phyloP scores from a whole-genome alignment of 2,888 invertebrate genomes.

The Hyles lineata region DNA sequence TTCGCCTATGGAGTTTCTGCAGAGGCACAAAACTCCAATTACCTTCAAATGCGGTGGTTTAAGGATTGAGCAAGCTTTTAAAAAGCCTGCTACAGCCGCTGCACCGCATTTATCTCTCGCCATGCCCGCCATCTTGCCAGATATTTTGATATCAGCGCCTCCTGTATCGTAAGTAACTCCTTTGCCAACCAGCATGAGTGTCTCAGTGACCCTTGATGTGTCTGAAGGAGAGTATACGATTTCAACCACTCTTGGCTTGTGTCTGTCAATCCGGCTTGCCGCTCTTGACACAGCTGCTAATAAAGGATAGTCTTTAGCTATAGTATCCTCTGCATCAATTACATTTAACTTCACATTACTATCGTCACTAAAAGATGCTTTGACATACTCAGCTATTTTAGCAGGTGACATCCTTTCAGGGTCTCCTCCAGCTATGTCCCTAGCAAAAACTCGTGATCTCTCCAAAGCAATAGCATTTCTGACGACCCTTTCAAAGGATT shows the following conservation, averaged over 20 bases:
- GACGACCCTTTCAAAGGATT: constrained; percentile 84
- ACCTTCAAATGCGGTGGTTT: constrained; percentile 91
- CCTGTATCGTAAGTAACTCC: constrained; percentile 94
- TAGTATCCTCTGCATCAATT: constrained; percentile 84
- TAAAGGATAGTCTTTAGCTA: constrained; percentile 91
- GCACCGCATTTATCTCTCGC: constrained; percentile 96
- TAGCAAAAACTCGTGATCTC: constrained; percentile 84
- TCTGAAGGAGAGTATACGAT: constrained; percentile 88
- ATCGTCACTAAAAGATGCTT: constrained; percentile 84
- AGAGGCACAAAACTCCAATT: constrained; percentile 91
- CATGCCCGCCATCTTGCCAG: constrained; percentile 92
- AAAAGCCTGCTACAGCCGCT: constrained; percentile 94
- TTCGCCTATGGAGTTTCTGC: constrained; percentile 94
- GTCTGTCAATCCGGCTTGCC: constrained; percentile 87
- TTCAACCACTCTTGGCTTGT: constrained; percentile 85
- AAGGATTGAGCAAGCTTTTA: constrained; percentile 89
- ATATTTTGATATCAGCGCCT: constrained; percentile 89
- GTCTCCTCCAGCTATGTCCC: constrained; percentile 89
- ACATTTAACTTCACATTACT: constrained; percentile 87
- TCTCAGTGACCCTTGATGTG: constrained; percentile 83
- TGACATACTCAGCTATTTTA: constrained; percentile 91
- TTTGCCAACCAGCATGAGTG: constrained; percentile 93
- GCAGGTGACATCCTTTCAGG: constrained; percentile 95
- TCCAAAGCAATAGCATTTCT: constrained; percentile 87
- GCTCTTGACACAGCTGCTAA: constrained; percentile 90